Conservation (phyloP, 2,797 vertebrate genomes). For the Bradypus variegatus region DNA sequence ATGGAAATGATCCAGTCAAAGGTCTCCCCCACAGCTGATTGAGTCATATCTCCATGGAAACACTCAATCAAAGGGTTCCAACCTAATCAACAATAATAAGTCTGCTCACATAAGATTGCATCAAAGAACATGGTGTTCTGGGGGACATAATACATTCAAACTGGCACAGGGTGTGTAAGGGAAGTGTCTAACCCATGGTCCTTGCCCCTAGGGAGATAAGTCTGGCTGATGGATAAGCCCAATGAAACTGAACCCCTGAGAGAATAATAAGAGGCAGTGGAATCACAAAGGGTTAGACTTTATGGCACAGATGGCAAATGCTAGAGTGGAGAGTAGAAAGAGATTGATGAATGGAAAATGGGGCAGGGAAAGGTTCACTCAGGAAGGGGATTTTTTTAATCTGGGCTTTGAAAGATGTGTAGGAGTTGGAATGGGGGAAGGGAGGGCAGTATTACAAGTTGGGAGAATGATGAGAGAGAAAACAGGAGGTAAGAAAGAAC, state of each 20-base stretch:
- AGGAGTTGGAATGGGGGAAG: not conserved
- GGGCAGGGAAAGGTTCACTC: not conserved
- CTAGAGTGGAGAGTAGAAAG: not conserved
- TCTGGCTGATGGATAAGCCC: not conserved
- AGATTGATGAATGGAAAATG: not conserved
- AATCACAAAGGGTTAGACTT: not conserved
- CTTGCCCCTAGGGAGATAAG: not conserved
- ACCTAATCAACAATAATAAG: no score
- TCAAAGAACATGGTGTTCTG: no score
- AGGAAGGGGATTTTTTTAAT: not conserved
- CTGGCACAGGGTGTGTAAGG: no score
- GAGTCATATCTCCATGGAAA: no score
- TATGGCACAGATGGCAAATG: not conserved
- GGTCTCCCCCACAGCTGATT: no score
- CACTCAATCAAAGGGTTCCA: no score
- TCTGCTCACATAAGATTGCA: no score
- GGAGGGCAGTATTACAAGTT: not conserved
- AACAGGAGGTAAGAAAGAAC: not conserved
- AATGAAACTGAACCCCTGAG: not conserved
- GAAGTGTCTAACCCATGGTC: not conserved
- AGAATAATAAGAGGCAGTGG: not conserved
- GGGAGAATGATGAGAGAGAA: not conserved
- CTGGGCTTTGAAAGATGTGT: not conserved
- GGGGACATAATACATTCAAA: no score
- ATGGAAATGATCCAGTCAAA: no score